These are phyloP conservation scores for Thecophora atra DNA, from an alignment of 2,888 invertebrate genomes.

Conservation along the genomic window DNA sequence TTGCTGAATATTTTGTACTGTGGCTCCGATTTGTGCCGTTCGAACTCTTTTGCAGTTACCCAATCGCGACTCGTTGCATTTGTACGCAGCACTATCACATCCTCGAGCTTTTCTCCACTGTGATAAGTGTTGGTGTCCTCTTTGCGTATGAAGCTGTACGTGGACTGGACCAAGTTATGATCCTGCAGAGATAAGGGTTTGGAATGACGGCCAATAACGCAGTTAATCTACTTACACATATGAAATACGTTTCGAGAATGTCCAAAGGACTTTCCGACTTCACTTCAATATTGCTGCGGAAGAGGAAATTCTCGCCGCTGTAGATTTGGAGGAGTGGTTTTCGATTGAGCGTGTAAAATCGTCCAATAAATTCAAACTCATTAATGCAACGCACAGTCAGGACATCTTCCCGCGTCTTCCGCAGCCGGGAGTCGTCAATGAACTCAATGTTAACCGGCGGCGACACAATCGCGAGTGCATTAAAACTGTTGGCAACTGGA, in stretches of 20 bases:
- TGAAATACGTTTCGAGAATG: slow-evolving; percentile 65
- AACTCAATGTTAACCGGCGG: slow-evolving; percentile 62
- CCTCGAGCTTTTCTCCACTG: slow-evolving; percentile 61
- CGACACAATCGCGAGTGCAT: slow-evolving; percentile 39
- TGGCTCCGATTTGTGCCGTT: slow-evolving; percentile 50
- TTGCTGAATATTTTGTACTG: slow-evolving; percentile 44
- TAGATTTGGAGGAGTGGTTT: slow-evolving; percentile 60
- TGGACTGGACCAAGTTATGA: slow-evolving; percentile 65
- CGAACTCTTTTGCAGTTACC: slow-evolving; percentile 57
- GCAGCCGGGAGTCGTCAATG: slow-evolving; percentile 59
- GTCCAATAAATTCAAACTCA: slow-evolving; percentile 62
- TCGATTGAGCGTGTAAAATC: slow-evolving; percentile 63
- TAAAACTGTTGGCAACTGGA: slow-evolving; percentile 41
- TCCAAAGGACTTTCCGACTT: slow-evolving; percentile 60
- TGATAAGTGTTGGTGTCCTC: slow-evolving; percentile 59
- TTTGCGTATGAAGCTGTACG: slow-evolving; percentile 63
- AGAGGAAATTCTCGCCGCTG: slow-evolving; percentile 64
- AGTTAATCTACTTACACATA: slow-evolving; percentile 60
- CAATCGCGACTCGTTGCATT: slow-evolving; percentile 60
- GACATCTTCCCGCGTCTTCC: slow-evolving; percentile 62
- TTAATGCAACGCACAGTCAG: slow-evolving; percentile 57
- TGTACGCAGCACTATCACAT: slow-evolving; percentile 63
- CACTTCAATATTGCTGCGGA: slow-evolving; percentile 62
- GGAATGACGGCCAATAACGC: neutral
- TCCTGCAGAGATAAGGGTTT: slow-evolving; percentile 52